Conservation (phyloP, 2,888 invertebrate species). For the Agriotes lineatus region DNA sequence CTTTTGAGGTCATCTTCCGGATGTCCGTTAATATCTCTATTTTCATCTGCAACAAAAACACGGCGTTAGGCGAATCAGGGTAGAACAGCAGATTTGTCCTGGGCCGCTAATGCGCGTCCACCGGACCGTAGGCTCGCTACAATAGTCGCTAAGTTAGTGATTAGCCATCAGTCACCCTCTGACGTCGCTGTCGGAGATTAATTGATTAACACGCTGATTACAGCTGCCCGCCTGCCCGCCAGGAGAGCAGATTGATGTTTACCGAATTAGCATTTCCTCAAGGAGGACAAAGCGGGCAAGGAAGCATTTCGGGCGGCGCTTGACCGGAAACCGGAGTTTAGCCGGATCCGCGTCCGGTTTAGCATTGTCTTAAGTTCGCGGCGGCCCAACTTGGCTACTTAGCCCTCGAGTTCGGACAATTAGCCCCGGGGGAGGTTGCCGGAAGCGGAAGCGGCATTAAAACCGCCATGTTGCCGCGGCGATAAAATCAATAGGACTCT, state of each 20-base stretch:
- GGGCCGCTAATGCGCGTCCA: constrained; percentile 49
- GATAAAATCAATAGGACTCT: constrained; percentile 60
- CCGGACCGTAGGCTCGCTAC: constrained; percentile 47
- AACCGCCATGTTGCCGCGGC: neutral
- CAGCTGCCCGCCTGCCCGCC: constrained; percentile 36
- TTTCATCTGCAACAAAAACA: constrained; percentile 78
- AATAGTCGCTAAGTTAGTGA: constrained; percentile 55
- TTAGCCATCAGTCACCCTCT: constrained; percentile 56
- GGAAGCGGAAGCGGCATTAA: too few relatives aligned
- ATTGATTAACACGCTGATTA: constrained; percentile 50
- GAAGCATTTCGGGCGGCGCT: constrained; percentile 45
- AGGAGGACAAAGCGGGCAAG: constrained; percentile 23
- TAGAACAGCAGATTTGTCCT: constrained; percentile 6
- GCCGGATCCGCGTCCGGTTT: constrained; percentile 57
- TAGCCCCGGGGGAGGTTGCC: too few relatives aligned
- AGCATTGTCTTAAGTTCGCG: constrained; percentile 57
- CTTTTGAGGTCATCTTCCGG: constrained; percentile 90
- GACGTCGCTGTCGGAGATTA: constrained; percentile 55
- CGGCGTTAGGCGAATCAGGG: constrained; percentile 8
- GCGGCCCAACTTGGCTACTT: constrained; percentile 51
- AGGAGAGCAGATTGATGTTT: constrained; percentile 6
- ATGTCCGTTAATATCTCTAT: constrained; percentile 89
- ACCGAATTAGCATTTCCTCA: neutral
- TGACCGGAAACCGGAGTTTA: constrained; percentile 59
- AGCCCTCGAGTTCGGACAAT: constrained; percentile 49